Evolutionary conservation across 2,797 vertebrate genomes (phyloP).

Genomic region (Cossypha dichroa): DNA sequence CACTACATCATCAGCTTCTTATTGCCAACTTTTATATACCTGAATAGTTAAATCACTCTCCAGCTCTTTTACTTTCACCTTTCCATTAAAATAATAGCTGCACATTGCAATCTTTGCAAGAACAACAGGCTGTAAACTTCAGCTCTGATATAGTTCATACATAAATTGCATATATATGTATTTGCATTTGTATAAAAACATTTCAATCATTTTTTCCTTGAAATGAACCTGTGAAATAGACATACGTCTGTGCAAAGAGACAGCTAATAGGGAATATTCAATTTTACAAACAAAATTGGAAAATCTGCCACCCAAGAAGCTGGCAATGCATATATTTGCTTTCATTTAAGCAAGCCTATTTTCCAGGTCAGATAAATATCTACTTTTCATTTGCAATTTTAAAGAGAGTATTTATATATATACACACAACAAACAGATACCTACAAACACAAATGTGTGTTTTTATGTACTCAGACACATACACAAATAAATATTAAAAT

Average conservation of each 20-base stretch:
- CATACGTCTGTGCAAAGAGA: slow-evolving; percentile 39
- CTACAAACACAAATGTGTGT: not conserved
- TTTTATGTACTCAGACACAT: not conserved
- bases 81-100: slow-evolving; percentile 54
- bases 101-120: slow-evolving; percentile 17
- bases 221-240: slow-evolving; percentile 48
- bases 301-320: slow-evolving; percentile 49
- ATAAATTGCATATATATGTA: slow-evolving; percentile 35
- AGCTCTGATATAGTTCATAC: not conserved
- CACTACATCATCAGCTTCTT: slow-evolving; percentile 25
- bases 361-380: slow-evolving; percentile 29
- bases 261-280: slow-evolving; percentile 35
- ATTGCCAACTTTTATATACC: not conserved
- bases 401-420: not conserved
- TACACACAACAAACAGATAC: not conserved
- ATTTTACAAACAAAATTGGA: slow-evolving; percentile 50
- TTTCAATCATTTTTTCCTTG: slow-evolving; percentile 39
- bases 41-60: not conserved
- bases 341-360: slow-evolving; percentile 33
- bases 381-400: slow-evolving; percentile 34
- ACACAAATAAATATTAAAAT: not conserved
- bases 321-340: slow-evolving; percentile 38
- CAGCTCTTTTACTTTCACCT: slow-evolving; percentile 39
- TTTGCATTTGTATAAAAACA: slow-evolving; percentile 48
- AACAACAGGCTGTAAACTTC: slow-evolving; percentile 47